Conservation (phyloP, 2,888 invertebrate species). For the Pollenia amentaria region DNA sequence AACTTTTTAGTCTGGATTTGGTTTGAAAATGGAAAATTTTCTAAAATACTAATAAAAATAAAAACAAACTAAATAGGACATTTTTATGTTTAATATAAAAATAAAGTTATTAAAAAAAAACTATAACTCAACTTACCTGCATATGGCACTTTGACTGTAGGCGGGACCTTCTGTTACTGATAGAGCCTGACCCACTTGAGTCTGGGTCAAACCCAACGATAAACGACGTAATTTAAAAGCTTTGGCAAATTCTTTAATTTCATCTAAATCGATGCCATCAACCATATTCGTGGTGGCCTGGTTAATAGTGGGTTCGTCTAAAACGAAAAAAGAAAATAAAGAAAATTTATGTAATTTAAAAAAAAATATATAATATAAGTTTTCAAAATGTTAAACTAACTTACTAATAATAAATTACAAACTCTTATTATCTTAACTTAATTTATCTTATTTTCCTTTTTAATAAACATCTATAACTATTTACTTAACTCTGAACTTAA, state of each 20-base stretch:
- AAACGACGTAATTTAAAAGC: conserved; percentile 97
- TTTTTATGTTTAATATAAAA: conserved; percentile 58
- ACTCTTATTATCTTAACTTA: neutral
- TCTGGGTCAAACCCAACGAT: conserved; percentile 97
- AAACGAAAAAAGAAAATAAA: conserved; percentile 68
- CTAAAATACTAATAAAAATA: neutral
- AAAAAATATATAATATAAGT: too few species aligned
- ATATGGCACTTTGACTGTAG: conserved; percentile 99
- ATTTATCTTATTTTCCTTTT: neutral
- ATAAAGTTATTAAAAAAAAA: conserved; percentile 22
- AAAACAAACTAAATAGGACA: conserved; percentile 21
- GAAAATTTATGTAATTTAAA: neutral
- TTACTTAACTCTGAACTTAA: neutral
- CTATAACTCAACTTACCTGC: conserved; percentile 90
- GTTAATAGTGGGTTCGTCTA: conserved; percentile 96
- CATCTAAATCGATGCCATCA: conserved; percentile 98
- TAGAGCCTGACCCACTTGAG: conserved; percentile 98
- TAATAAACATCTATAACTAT: neutral
- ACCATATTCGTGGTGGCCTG: conserved; percentile 97
- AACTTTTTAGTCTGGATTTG: neutral
- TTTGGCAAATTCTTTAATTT: conserved; percentile 99
- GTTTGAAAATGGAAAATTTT: neutral
- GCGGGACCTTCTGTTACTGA: conserved; percentile 98
- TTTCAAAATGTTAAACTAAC: neutral
- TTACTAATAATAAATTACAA: neutral